These are phyloP conservation scores for Apis mellifera DNA, from an alignment of 1,140 invertebrate species.

Conservation along the genomic window Amel_HAv3.1 CM009941.2:10616501-10617000, in stretches of 20 bases:
- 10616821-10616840: neutral
- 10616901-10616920: neutral
- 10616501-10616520: conserved; percentile 41
- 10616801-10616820: too few relatives aligned
- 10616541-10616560: neutral
- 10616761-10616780: too few relatives aligned
- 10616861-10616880: too few relatives aligned
- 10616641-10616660: neutral
- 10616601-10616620: neutral
- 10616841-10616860: neutral
- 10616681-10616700: conserved; percentile 21
- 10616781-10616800: neutral
- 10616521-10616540: conserved; percentile 13
- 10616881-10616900: neutral
- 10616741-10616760: neutral
- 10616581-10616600: neutral
- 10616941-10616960: neutral
- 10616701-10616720: neutral
- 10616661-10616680: conserved; percentile 1
- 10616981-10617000: neutral
- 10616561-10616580: neutral
- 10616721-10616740: neutral
- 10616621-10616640: neutral
- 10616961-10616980: neutral
- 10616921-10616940: neutral